Evolutionary conservation across 2,888 invertebrate species (phyloP), one percentile per base, ranked within the genome.

Genomic region (Apotomis turbidana): DNA sequence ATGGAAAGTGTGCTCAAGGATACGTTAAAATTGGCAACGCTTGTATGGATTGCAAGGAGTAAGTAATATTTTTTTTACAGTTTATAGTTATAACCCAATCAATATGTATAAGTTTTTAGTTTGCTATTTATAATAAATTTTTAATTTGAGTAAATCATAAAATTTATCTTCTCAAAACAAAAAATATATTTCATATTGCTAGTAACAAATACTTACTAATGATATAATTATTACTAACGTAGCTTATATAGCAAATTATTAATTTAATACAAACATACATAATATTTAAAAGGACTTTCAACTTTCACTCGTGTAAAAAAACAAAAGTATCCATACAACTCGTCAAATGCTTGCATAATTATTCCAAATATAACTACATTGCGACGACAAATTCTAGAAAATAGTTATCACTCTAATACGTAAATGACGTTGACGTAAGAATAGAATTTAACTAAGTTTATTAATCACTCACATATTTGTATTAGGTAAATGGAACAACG

Each of bases 31-130:
- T 68, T 38, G 15, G 15, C 9, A 57, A 49, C 3, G 8, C 12
- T 9, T 68, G 67, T 58, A 41, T 51, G 59, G n/a, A 57, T 1
- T 68, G 67, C 12, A 36, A 38, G 9, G 59, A 51, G 67, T 68
- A 15, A 36, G 67, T 68, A 41, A 1, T 8, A 15, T 49, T 49
- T 49, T 10, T 49, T 49, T 49, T 49, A 27, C 27, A 27, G 27
- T 27, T 27, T 27, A 27, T 27, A 27, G 27, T 27, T 27, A 27
- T 27, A 27, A 27, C 27, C 27, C 27, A 27, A 27, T 27, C 27
- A 27, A 27, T 27, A 27, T 27, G 27, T 27, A 27, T 27, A 27
- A 0, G 27, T 27, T 27, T 27, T 27, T 27, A 27, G 27, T 27
- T 27, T 27, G 27, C 27, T 27, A 2, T 27, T 27, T 27, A 27